Evolutionary conservation across 2,888 invertebrate species (phyloP).

Genomic region (Xestia rhomboidea): DNA sequence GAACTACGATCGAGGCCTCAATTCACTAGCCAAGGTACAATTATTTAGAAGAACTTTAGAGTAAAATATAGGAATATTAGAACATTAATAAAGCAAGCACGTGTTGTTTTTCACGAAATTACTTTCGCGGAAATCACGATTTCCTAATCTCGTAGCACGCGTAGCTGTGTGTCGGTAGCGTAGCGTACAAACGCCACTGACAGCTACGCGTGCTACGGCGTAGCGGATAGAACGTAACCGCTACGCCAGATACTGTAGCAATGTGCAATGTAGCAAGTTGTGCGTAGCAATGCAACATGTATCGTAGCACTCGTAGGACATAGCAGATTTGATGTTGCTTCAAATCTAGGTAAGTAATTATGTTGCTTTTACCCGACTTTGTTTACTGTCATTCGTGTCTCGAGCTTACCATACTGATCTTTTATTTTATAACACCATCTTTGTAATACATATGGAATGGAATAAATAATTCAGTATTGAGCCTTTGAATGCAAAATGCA

Average conservation of each 20-base stretch:
- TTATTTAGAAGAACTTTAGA: neutral
- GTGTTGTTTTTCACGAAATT: neutral
- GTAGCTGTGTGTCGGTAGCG: no score
- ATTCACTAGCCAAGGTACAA: constrained; percentile 92
- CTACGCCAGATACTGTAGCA: constrained; percentile 11
- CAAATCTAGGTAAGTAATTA: neutral
- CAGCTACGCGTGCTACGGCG: constrained; percentile 17
- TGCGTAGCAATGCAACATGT: constrained; percentile 2
- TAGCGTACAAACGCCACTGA: neutral
- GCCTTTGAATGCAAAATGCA: neutral
- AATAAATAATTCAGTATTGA: no score
- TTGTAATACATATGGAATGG: no score
- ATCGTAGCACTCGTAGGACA: neutral
- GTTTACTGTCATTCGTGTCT: neutral
- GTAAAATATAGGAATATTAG: neutral
- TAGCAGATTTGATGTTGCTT: neutral
- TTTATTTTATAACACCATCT: no score
- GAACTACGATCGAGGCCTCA: constrained; percentile 93
- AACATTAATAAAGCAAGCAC: neutral
- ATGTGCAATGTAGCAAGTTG: neutral
- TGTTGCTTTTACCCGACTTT: neutral
- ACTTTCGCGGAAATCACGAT: neutral
- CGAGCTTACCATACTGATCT: no score
- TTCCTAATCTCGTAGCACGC: neutral
- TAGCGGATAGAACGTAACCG: neutral